Percentiles rank a stretch among this genome's conserved stretches.
Conservation (phyloP, 2,888 invertebrate genomes). For the Smittia aterrima region DNA sequence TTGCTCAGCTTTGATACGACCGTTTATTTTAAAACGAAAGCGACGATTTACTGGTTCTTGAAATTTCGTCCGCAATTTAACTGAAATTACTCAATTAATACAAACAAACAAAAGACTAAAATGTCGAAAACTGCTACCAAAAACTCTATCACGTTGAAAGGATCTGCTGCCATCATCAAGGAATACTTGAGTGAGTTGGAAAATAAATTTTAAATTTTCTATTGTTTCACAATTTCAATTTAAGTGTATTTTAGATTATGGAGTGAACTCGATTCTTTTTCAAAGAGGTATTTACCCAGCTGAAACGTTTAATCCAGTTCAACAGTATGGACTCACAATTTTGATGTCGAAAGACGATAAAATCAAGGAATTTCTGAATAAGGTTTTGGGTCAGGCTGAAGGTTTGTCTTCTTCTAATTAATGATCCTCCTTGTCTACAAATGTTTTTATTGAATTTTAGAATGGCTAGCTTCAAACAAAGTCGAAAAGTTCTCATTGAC, state of each 20-base stretch:
- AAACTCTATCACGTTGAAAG: slow-evolving; percentile 87
- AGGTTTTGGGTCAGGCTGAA: slow-evolving; percentile 79
- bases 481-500: slow-evolving; percentile 89
- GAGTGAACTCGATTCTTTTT: slow-evolving; percentile 94
- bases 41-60: no score
- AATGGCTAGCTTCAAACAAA: slow-evolving; percentile 83
- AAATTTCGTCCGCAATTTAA: no score
- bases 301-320: slow-evolving; percentile 81
- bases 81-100: neutral
- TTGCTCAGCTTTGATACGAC: no score
- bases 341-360: slow-evolving; percentile 86
- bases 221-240: neutral
- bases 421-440: no score
- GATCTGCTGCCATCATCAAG: slow-evolving; percentile 89
- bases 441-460: no score
- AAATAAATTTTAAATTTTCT: slow-evolving; percentile 38
- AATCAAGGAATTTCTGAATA: slow-evolving; percentile 80
- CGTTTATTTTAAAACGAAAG: no score
- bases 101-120: no score
- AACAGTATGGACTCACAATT: slow-evolving; percentile 91
- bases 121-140: slow-evolving; percentile 55
- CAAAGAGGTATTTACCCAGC: slow-evolving; percentile 96
- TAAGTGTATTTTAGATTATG: slow-evolving; percentile 68
- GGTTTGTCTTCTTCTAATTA: no score
- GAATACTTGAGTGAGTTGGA: slow-evolving; percentile 85